Evolutionary conservation across 2,113 vertebrate genomes (phyloP), one percentile per base, ranked within the genome.

Genomic region (Nothobranchius kuhntae): DNA sequence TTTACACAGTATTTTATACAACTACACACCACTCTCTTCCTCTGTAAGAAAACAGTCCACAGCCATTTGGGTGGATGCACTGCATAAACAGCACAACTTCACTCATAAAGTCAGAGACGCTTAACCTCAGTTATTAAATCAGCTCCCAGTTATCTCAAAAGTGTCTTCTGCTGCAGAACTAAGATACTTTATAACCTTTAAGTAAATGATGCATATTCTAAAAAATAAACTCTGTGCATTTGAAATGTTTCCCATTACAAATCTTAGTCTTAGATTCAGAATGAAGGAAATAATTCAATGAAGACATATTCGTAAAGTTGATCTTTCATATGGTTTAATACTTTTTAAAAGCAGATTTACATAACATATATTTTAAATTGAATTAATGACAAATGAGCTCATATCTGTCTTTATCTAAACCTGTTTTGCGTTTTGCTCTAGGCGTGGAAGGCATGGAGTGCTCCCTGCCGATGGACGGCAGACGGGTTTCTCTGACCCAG

Each of bases 371-470:
- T 21, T 30, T 30, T 30, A 30, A 3, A 30, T 53, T 56, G 8
- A 4, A 58, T 53, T 12, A 59, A 68, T 13, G 10, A 21, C 30
- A 35, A 21, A 5, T 17, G 17, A 30, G 30, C 9, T 10, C 0
- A 26, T 38, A 9, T 45, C 45, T 61, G 46, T 54, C 36, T 65
- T 59, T 55, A 38, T 59, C 42, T 77, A 42, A 74, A 63, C 12
- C 7, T 2, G 38, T 73, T 78, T 84, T 46, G 45, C 74, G 30
- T 84, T 53, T 52, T 36, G 14, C 4, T 52, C 46, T 89, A 99
- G 98, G 97, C 63, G 94, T 95, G 11, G 92, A 95, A 2, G 93
- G 93, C 67, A 95, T 99, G 92, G 95, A 97, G 89, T 99, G 98
- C 60, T 96, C 95, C 3, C 92, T 98, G 87, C 95, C 96, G 5